Conservation (phyloP, 2,113 vertebrate genomes). For the Athene noctua region DNA sequence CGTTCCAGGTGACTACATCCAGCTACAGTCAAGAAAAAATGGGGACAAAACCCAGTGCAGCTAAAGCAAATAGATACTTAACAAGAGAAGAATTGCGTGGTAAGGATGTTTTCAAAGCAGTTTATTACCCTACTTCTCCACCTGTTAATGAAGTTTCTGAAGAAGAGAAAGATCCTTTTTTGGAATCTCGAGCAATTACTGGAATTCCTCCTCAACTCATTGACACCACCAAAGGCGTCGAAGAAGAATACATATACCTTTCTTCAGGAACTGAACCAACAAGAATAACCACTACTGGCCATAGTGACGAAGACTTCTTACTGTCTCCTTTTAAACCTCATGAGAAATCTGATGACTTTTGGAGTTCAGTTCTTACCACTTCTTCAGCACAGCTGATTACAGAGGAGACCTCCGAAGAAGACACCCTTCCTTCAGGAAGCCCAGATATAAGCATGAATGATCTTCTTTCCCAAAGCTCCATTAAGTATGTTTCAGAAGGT, state of each 20-base stretch:
- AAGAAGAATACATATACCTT: constrained; percentile 59
- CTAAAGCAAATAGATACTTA: constrained; percentile 63
- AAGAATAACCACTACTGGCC: constrained; percentile 60
- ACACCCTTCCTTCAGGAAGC: constrained; percentile 63
- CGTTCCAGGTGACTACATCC: constrained; percentile 68
- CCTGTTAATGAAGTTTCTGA: constrained; percentile 47
- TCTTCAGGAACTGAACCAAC: constrained; percentile 62
- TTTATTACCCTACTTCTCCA: constrained; percentile 64
- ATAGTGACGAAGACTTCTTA: constrained; percentile 60
- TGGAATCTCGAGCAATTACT: constrained; percentile 40
- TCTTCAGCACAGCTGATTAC: constrained; percentile 44
- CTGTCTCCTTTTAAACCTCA: constrained; percentile 58
- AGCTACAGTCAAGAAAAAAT: constrained; percentile 59
- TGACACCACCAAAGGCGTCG: constrained; percentile 32
- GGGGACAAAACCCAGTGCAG: constrained; percentile 49
- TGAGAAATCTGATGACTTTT: constrained; percentile 59
- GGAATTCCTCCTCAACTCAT: constrained; percentile 17
- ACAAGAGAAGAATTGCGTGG: constrained; percentile 52
- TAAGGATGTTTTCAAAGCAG: constrained; percentile 62
- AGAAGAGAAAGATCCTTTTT: constrained; percentile 31
- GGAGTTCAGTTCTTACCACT: constrained; percentile 56
- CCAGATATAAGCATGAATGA: constrained; percentile 40
- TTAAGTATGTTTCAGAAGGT: constrained; percentile 61
- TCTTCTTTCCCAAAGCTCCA: constrained; percentile 40
- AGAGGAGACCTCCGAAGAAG: constrained; percentile 58